Evolutionary conservation across 2,888 invertebrate species (phyloP), one percentile per base, ranked within the genome.

Genomic region (Pseudococcus longispinus): DNA sequence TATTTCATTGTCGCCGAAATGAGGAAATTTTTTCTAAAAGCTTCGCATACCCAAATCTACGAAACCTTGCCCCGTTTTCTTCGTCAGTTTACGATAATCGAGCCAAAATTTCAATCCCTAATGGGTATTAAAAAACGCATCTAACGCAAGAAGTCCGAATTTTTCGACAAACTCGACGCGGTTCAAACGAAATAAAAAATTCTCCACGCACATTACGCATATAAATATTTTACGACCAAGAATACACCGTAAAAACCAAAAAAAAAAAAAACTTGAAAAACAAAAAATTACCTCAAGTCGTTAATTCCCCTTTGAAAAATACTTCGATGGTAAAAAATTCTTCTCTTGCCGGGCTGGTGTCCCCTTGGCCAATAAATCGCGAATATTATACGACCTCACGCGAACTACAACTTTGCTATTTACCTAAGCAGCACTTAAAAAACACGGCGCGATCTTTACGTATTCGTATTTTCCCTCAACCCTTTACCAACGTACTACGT

Each of bases 1-100:
- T 65, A 65, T 65, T 65, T 65, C 26, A 65, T 65, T 65, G 65
- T 65, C 65, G 65, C 20, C 26, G 26, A 65, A 65, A n/a, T n/a
- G n/a, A 65, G 65, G 23, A 65, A 65, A 65, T 26, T 65, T 26
- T 65, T 26, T 9, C 4, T 51, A 51, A n/a, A 51, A 13, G 44
- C 37, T 11, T 11, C 5, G 8, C 8, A 37, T 37, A 15, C 44
- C 9, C 13, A 15, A 1, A 37, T 4, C 37, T 37, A 46, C 15
- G 9, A 46, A 46, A 46, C 8, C 37, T 37, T 9, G n/a, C n/a
- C n/a, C n/a, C n/a, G n/a, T n/a, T n/a, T n/a, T n/a, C n/a, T n/a
- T n/a, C n/a, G n/a, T n/a, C n/a, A n/a, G n/a, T n/a, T n/a, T n/a
- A n/a, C n/a, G n/a, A n/a, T n/a, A n/a, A n/a, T 37, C 37, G 37